These are phyloP conservation scores for Aleiodes testaceus DNA, from an alignment of 2,888 invertebrate species.

Conservation along the genomic window DNA sequence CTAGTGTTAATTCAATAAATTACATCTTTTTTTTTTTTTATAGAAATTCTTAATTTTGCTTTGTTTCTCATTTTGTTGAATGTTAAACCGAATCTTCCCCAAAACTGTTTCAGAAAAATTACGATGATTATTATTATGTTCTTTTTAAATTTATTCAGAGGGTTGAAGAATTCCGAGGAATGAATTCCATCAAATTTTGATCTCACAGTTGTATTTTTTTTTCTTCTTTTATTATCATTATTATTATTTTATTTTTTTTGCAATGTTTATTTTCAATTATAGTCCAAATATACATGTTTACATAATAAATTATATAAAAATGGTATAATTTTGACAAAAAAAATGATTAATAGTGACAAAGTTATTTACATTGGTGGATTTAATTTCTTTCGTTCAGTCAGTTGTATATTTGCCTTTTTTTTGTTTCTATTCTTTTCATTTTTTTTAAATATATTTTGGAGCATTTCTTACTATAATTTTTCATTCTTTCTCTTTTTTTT, in stretches of 20 bases:
- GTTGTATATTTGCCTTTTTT: conserved; percentile 49
- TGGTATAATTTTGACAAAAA: conserved; percentile 70
- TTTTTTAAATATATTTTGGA: conserved; percentile 36
- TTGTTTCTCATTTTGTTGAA: conserved; percentile 40
- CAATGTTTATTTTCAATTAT: conserved; percentile 71
- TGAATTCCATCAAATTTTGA: conserved; percentile 52
- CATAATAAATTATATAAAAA: conserved; percentile 72
- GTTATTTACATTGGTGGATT: conserved; percentile 70
- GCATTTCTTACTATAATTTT: conserved; percentile 29
- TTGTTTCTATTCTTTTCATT: conserved; percentile 33
- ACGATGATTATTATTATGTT: conserved; percentile 51
- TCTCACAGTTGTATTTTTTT: conserved; percentile 37
- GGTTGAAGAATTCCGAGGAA: conserved; percentile 53
- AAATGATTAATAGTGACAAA: conserved; percentile 62
- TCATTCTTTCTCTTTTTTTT: conserved; percentile 35
- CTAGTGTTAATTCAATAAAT: background rate
- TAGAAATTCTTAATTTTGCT: conserved; percentile 13
- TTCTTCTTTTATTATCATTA: conserved; percentile 52
- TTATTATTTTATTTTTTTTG: conserved; percentile 60
- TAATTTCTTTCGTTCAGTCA: conserved; percentile 56
- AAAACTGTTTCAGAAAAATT: conserved; percentile 70
- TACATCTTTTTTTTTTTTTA: conserved; percentile 8
- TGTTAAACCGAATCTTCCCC: conserved; percentile 65
- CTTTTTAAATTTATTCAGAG: conserved; percentile 45
- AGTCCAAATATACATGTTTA: conserved; percentile 72